Evolutionary conservation across 1,140 invertebrate species (phyloP).

Genomic region (Caenorhabditis tropicalis): DNA sequence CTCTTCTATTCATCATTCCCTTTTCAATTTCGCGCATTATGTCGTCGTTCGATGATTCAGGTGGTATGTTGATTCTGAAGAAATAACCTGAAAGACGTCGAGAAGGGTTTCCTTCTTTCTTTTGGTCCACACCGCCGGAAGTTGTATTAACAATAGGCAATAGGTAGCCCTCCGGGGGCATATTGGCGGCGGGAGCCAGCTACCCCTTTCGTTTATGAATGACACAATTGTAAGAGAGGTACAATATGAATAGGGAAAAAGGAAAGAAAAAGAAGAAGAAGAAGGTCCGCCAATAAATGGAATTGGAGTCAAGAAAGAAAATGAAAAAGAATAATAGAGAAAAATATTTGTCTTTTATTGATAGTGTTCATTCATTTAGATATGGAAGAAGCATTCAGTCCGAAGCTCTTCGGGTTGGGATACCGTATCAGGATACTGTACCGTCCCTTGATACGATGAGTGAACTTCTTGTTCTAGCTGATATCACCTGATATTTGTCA

Average conservation of each 20-base stretch:
- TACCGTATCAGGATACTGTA: too few relatives aligned
- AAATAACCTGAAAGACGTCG: constrained; percentile 38
- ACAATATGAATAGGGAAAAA: not conserved
- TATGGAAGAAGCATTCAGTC: not conserved
- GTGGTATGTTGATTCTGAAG: not conserved
- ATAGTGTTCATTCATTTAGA: not conserved
- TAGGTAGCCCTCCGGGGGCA: constrained; percentile 17
- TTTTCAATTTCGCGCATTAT: constrained; percentile 31
- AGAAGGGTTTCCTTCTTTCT: constrained; percentile 9
- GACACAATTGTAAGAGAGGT: constrained; percentile 15
- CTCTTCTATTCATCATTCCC: not conserved
- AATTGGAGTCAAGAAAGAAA: not conserved
- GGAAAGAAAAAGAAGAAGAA: not conserved
- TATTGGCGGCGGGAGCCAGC: constrained; percentile 32
- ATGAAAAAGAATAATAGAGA: not conserved
- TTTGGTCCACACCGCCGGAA: constrained; percentile 28
- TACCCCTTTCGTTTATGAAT: constrained; percentile 35
- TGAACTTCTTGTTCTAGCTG: not conserved
- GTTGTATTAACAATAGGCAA: constrained; percentile 41
- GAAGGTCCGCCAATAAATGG: not conserved
- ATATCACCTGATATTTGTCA: constrained; percentile 42
- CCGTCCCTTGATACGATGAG: not conserved
- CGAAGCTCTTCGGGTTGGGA: too few relatives aligned
- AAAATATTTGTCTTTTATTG: not conserved
- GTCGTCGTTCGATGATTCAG: constrained; percentile 34